Evolutionary conservation across 2,888 invertebrate species (phyloP).

Genomic region (Mesochorus sp.): DNA sequence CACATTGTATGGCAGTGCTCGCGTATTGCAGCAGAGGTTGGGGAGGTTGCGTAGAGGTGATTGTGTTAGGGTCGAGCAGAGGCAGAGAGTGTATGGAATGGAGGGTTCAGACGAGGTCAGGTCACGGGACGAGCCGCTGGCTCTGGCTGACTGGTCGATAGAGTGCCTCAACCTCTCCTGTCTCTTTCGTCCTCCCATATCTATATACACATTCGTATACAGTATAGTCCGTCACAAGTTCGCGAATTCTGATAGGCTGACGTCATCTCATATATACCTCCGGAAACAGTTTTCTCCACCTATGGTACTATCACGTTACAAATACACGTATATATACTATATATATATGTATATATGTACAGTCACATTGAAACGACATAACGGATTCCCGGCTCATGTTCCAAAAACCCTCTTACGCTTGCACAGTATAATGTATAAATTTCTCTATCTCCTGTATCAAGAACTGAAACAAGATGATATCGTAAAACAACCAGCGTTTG

Average conservation of each 20-base stretch:
- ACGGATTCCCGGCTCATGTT: too few species aligned
- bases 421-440: too few species aligned
- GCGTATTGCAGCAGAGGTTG: slow-evolving; percentile 21
- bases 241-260: neutral
- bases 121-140: slow-evolving; percentile 78
- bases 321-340: too few species aligned
- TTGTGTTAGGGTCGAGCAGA: slow-evolving; percentile 74
- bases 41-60: slow-evolving; percentile 71
- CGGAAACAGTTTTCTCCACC: too few species aligned
- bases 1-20: neutral
- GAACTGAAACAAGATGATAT: too few species aligned
- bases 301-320: too few species aligned
- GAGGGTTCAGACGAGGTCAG: slow-evolving; percentile 82
- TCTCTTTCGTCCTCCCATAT: slow-evolving; percentile 33
- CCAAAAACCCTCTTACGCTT: too few species aligned
- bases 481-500: too few species aligned
- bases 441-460: too few species aligned
- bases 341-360: too few species aligned
- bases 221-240: slow-evolving; percentile 13
- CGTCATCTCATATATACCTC: too few species aligned
- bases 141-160: slow-evolving; percentile 62
- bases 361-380: too few species aligned
- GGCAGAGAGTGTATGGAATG: slow-evolving; percentile 70
- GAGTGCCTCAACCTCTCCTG: slow-evolving; percentile 54
- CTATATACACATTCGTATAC: slow-evolving; percentile 21